Base-by-base conservation (phyloP, 1,140 invertebrate species). In the Drosophila miranda region DNA sequence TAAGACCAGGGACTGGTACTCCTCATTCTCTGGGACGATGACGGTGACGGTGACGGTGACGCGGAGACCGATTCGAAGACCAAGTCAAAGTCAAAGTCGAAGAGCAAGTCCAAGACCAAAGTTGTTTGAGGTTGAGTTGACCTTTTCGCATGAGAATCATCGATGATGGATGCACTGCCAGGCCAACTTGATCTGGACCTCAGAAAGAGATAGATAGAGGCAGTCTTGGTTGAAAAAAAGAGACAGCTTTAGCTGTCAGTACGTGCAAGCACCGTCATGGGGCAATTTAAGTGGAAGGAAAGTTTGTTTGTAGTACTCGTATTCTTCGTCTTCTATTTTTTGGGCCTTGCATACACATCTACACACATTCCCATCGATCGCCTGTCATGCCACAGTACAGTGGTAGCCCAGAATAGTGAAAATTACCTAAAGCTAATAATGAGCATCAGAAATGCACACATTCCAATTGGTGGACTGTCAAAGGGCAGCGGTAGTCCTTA, bases 71-170 rank as follows among this genome's bases (percentile, higher is more conserved):
- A 69, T 50, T 57, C 14, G n/a, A 42, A 13, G 38, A 43, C 42
- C n/a, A 38, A 57, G 44, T 69, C 64, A 28, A 46, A 69, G 54
- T 58, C 44, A 28, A 55, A 69, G 53, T 50, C 23, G 14, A 38
- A 38, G 34, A 38, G 34, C 34, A 46, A 69, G 54, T 58, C 44
- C 42, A 55, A 69, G 53, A 41, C 48, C 66, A 44, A 58, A 59
- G 64, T 44, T 34, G 44, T 52, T 74, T 73, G 67, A 44, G 44
- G 78, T 73, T 86, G 11, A 38, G 34, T 38, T 38, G 81, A 86
- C 81, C 81, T 86, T 86, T 86, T 86, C 81, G 81, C 82, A 86
- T 87, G 81, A 86, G 77, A 77, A 77, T 86, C 52, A 43, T 52
- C 46, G 66, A 86, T 84, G 81, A 84, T 84, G 81, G 81, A 84